Base-by-base conservation (phyloP, 1,140 invertebrate genomes). In the Antheraea mylitta region DNA sequence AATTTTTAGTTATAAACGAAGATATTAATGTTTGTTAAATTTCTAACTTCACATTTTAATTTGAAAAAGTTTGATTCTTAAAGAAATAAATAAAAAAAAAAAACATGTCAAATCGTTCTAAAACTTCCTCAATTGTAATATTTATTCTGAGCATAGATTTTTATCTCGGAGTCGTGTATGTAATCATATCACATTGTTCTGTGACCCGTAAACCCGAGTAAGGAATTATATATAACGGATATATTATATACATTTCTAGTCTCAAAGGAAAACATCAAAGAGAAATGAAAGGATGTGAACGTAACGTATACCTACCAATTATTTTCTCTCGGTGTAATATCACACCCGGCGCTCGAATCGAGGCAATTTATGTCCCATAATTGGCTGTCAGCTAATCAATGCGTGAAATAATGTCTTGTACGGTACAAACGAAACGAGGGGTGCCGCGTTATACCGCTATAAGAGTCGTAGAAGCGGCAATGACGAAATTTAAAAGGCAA, bases 341-440 rank as follows among this genome's bases (percentile, higher is more conserved):
- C 45, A 53, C 45, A 53, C 45, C 16, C 45, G 45, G 45, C 11
- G 45, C 45, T 53, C 59, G 64, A 71, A 67, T 64, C 65, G 48
- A 58, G 62, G 64, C 62, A 73, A 73, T 77, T 53, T 77, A 64
- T 64, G 64, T 63, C 58, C 64, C 68, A 59, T 85, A 82, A 82
- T 86, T 82, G 81, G 74, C 72, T 77, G 71, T 73, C 72, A 72
- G 73, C 64, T 75, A 79, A 76, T 83, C 81, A 82, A 81, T 78
- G 80, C 81, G 80, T 83, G 73, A 83, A 86, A 81, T 80, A 85
- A 83, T 68, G 61, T 19, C 58, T 42, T 69, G 18, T 64, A 72
- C 64, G 60, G 67, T 18, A 58, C 53, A 6, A 9, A 10, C 0
- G 18, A 37, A 18, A 38, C 37, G 38, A 38, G 45, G 11, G 37